Evolutionary conservation across 2,888 invertebrate species (phyloP).

Genomic region (Leptinotarsa rubiginosa): DNA sequence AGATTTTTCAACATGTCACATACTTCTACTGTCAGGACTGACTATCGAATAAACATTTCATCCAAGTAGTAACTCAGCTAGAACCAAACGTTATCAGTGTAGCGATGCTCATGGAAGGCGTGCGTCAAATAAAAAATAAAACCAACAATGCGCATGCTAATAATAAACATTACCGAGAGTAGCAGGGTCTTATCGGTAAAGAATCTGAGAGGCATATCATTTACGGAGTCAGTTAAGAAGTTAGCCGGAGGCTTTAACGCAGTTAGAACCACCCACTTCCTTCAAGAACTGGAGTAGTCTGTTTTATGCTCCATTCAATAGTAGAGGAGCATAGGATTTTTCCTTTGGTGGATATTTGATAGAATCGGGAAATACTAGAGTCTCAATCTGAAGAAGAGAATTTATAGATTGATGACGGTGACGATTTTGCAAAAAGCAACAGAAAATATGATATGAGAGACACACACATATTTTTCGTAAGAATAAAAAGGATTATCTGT

Average conservation of each 20-base stretch:
- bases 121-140: slow-evolving; percentile 24
- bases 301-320: slow-evolving; percentile 43
- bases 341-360: neutral
- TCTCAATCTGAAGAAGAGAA: too few relatives aligned
- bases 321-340: neutral
- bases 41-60: neutral
- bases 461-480: too few relatives aligned
- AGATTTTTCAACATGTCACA: too few relatives aligned
- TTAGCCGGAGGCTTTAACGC: slow-evolving; percentile 53
- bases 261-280: slow-evolving; percentile 61
- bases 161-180: slow-evolving; percentile 42
- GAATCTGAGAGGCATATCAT: slow-evolving; percentile 51
- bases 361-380: too few relatives aligned
- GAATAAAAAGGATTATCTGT: too few relatives aligned
- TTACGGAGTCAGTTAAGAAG: slow-evolving; percentile 51
- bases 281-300: slow-evolving; percentile 51
- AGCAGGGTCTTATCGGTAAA: slow-evolving; percentile 45
- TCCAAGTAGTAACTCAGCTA: neutral
- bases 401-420: too few relatives aligned
- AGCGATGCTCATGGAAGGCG: neutral
- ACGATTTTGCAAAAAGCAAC: too few relatives aligned
- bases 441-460: too few relatives aligned
- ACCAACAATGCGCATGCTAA: slow-evolving; percentile 41
- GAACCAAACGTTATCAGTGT: neutral
- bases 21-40: neutral